Percentiles rank a stretch among this genome's conserved stretches.
Conservation (phyloP, 1,140 invertebrate genomes). For the Leptinotarsa defecta region DNA sequence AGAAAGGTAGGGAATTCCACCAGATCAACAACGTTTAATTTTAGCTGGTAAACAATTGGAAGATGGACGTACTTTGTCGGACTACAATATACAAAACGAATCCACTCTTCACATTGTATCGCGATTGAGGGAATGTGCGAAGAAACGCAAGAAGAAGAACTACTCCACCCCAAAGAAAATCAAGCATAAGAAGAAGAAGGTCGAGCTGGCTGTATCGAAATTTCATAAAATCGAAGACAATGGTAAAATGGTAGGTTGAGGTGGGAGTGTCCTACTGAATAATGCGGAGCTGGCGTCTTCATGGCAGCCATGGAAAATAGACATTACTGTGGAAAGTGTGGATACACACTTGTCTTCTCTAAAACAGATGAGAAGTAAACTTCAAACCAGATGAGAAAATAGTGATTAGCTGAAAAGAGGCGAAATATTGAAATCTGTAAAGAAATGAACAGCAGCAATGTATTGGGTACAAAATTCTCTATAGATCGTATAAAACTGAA, state of each 20-base stretch:
- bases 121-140: constrained; percentile 92
- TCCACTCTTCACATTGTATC: constrained; percentile 91
- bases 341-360: too few relatives aligned
- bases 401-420: too few relatives aligned
- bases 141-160: constrained; percentile 99
- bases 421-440: too few relatives aligned
- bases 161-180: constrained; percentile 66
- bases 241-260: too few relatives aligned
- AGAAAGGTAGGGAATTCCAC: too few relatives aligned
- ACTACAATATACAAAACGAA: constrained; percentile 95
- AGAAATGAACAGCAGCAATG: too few relatives aligned
- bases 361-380: too few relatives aligned
- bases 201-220: constrained; percentile 97
- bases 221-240: constrained; percentile 87
- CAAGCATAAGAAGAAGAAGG: constrained; percentile 99
- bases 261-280: constrained; percentile 71
- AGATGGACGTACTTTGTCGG: constrained; percentile 88
- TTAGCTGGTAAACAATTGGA: constrained; percentile 94
- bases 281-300: constrained; percentile 97
- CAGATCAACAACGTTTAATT: constrained; percentile 72
- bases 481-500: too few relatives aligned
- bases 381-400: too few relatives aligned
- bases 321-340: too few relatives aligned
- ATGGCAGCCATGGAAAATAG: constrained; percentile 95
- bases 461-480: too few relatives aligned